Conservation (phyloP, 2,113 vertebrate species). For the Protobothrops mucrosquamatus region DNA sequence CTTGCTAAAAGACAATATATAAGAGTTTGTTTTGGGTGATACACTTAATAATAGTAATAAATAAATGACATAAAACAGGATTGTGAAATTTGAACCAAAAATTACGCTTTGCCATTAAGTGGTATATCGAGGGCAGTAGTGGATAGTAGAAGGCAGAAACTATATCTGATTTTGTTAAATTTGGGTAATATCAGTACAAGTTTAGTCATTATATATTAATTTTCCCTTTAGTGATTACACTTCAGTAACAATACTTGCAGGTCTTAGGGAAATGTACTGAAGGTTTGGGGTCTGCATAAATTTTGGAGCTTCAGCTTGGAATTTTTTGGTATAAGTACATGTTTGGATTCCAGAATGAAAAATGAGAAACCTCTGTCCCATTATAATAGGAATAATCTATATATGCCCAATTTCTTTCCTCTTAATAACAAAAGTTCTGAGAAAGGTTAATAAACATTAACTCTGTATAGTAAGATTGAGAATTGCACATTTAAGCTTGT, state of each 20-base stretch:
- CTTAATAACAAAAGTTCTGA: neutral
- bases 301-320: neutral
- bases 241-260: neutral
- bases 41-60: neutral
- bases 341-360: neutral
- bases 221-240: neutral
- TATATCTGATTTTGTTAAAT: neutral
- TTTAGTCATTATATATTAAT: neutral
- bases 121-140: neutral
- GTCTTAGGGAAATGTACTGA: neutral
- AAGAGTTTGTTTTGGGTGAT: neutral
- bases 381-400: neutral
- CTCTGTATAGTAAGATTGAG: too few species aligned
- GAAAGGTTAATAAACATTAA: neutral
- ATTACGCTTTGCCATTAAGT: neutral
- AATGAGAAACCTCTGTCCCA: neutral
- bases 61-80: neutral
- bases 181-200: neutral
- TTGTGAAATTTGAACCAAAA: neutral
- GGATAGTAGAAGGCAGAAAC: neutral
- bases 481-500: too few species aligned
- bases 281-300: neutral
- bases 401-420: neutral
- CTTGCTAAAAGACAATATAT: neutral
- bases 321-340: neutral